A percentile compares a stretch with the other conserved stretches of the same genome.
phyloP scores from a whole-genome alignment of 1,140 invertebrate species.

The Trypoxylus dichotomus region DNA sequence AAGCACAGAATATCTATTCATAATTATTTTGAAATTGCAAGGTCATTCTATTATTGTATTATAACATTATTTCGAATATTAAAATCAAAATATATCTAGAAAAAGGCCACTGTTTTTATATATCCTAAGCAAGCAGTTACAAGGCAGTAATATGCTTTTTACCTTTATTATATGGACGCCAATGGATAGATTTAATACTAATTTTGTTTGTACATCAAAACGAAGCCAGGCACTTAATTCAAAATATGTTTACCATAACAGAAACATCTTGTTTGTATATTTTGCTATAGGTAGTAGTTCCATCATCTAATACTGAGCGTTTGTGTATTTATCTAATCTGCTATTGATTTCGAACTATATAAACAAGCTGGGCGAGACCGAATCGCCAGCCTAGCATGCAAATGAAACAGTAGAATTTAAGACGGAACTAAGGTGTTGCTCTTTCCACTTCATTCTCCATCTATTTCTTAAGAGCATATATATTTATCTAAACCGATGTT shows the following conservation, averaged over 20 bases:
- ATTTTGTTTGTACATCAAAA: not conserved
- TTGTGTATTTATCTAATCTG: not conserved
- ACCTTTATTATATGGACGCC: no score
- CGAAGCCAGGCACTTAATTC: not conserved
- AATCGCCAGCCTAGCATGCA: not conserved
- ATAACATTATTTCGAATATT: no score
- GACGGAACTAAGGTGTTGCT: not conserved
- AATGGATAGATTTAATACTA: no score
- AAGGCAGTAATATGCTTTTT: no score
- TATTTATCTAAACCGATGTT: not conserved
- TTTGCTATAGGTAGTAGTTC: not conserved
- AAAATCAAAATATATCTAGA: no score
- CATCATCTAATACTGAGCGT: not conserved
- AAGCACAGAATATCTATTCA: no score
- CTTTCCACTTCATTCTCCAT: not conserved
- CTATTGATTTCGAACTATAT: not conserved
- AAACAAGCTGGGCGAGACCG: not conserved
- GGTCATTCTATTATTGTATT: no score
- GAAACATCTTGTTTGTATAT: not conserved
- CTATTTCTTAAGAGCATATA: not conserved
- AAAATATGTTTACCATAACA: not conserved
- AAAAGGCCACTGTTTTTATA: no score
- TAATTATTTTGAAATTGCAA: no score
- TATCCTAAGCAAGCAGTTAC: no score
- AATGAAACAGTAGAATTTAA: not conserved